A percentile compares a stretch with the other conserved stretches of the same genome.
Evolutionary conservation across 2,113 vertebrate species (phyloP).

Genomic region (Hipposideros armiger): DNA sequence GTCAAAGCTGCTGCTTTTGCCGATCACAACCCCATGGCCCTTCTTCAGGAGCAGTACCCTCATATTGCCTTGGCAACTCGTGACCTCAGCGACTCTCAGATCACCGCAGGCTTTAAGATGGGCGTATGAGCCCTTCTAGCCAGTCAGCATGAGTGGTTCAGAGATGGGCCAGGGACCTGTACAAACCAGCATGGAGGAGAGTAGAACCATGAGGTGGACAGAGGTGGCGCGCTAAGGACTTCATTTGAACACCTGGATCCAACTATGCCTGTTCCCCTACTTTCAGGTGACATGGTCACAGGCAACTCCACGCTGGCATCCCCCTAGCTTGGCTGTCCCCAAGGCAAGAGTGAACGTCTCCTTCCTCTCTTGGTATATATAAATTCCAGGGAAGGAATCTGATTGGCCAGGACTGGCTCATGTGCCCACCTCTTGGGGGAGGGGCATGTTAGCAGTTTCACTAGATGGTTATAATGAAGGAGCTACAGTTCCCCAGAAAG

Average conservation of each 20-base stretch:
- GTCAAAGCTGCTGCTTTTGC: background rate
- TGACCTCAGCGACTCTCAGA: background rate
- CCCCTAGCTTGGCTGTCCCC: background rate
- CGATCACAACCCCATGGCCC: no score
- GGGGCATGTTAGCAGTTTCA: no score
- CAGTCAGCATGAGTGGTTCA: background rate
- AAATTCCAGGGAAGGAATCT: background rate
- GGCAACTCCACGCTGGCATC: background rate
- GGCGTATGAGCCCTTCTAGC: background rate
- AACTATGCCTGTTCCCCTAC: background rate
- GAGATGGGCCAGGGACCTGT: background rate
- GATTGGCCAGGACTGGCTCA: background rate
- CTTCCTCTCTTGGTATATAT: background rate
- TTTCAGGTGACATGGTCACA: background rate
- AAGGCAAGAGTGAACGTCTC: background rate
- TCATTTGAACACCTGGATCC: background rate
- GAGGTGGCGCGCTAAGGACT: background rate
- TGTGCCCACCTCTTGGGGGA: no score
- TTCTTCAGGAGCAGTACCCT: background rate
- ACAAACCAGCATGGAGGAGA: background rate
- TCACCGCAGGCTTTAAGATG: background rate
- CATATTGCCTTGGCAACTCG: background rate
- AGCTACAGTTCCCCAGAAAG: background rate
- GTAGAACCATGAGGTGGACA: rapidly evolving
- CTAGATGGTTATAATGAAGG: background rate